phyloP scores from a whole-genome alignment of 2,888 invertebrate species.

The Crocallis elinguaria region DNA sequence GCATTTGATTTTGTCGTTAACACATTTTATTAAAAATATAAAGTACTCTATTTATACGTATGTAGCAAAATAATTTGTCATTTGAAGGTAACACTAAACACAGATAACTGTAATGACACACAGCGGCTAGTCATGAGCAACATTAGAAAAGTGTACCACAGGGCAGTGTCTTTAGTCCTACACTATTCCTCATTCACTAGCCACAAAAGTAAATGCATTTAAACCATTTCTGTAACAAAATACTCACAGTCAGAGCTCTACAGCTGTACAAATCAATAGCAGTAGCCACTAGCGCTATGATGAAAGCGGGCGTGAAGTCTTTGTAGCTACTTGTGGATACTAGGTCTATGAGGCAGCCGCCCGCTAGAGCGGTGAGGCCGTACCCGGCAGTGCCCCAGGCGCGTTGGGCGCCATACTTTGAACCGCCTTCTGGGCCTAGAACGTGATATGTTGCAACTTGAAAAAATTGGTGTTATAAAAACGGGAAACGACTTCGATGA shows the following conservation, averaged over 20 bases:
- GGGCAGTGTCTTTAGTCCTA: background rate
- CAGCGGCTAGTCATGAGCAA: background rate
- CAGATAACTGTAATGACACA: background rate
- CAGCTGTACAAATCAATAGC: constrained; percentile 88
- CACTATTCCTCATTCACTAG: background rate
- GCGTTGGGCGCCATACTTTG: constrained; percentile 90
- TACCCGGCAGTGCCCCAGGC: constrained; percentile 94
- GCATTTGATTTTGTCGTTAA: background rate
- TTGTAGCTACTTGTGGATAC: constrained; percentile 83
- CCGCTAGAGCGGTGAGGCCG: constrained; percentile 88
- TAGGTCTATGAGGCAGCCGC: constrained; percentile 88
- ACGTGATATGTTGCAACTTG: too few relatives aligned
- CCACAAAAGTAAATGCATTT: too few relatives aligned
- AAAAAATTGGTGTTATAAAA: too few relatives aligned
- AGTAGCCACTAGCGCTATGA: constrained; percentile 87
- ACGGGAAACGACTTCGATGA: too few relatives aligned
- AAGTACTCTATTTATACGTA: background rate
- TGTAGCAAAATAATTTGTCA: background rate
- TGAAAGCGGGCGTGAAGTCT: constrained; percentile 89
- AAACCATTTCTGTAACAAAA: background rate
- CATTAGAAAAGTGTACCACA: background rate
- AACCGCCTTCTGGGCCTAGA: constrained; percentile 88
- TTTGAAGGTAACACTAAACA: background rate
- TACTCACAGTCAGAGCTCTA: constrained; percentile 84
- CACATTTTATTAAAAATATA: background rate